Conservation (phyloP, 2,113 vertebrate species). For the Ploceus nigricollis region DNA sequence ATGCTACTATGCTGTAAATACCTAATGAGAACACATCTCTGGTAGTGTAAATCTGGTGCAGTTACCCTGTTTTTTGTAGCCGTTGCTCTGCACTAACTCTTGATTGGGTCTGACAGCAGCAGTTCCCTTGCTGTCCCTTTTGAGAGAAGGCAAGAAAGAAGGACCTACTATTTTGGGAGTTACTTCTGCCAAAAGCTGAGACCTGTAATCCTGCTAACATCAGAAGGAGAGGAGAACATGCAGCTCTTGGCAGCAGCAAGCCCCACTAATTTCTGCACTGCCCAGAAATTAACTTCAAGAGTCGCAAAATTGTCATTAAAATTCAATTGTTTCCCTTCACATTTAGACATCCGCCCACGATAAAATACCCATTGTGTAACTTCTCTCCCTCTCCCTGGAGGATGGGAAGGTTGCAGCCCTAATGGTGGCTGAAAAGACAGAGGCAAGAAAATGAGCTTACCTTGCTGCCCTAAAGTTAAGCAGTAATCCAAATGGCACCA, state of each 20-base stretch:
- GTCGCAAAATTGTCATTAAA: slow-evolving; percentile 40
- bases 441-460: background rate
- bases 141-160: background rate
- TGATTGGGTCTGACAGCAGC: background rate
- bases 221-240: background rate
- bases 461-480: background rate
- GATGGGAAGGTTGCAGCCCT: background rate
- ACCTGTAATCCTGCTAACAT: background rate
- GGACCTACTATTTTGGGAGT: background rate
- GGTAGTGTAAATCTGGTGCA: background rate
- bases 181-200: background rate
- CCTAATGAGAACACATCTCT: background rate
- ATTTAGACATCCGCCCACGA: background rate
- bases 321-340: slow-evolving; percentile 34
- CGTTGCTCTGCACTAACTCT: background rate
- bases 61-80: background rate
- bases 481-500: background rate
- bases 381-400: slow-evolving; percentile 3
- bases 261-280: background rate
- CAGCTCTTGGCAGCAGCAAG: background rate
- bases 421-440: background rate
- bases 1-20: background rate
- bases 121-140: background rate
- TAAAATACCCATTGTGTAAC: background rate
- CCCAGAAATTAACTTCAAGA: slow-evolving; percentile 5